phyloP scores from a whole-genome alignment of 2,888 invertebrate species.

The Leucophenga maculata region DNA sequence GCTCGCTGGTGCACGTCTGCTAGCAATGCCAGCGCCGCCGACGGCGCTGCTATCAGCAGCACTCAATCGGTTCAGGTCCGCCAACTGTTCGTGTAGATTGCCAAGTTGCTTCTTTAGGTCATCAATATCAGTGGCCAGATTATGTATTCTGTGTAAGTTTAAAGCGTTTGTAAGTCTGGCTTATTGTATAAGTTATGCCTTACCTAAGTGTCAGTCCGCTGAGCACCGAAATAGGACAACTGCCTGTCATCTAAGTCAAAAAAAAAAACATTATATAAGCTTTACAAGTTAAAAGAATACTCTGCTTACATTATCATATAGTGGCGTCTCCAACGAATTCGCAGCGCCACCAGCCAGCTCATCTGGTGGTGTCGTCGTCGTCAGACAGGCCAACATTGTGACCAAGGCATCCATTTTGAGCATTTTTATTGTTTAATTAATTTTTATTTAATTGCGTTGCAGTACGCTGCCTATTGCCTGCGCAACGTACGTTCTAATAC shows the following conservation, averaged over 20 bases:
- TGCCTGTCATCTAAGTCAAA: constrained; percentile 34
- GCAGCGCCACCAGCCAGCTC: constrained; percentile 36
- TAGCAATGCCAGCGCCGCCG: background rate
- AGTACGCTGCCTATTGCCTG: background rate
- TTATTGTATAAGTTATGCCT: background rate
- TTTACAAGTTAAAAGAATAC: background rate
- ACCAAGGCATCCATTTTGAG: constrained; percentile 54
- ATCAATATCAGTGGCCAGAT: constrained; percentile 40
- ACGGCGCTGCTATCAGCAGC: background rate
- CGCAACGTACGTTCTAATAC: too few relatives aligned
- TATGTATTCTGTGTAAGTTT: constrained; percentile 36
- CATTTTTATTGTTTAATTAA: constrained; percentile 28
- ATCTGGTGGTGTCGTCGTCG: constrained; percentile 53
- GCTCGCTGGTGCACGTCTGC: background rate
- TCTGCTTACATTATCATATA: constrained; percentile 30
- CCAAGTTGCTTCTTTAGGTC: constrained; percentile 44
- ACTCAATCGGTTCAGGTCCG: constrained; percentile 41
- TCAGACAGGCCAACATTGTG: constrained; percentile 56
- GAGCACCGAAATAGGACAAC: constrained; percentile 42
- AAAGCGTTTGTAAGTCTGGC: background rate
- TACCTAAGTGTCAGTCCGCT: constrained; percentile 43
- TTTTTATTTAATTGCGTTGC: background rate
- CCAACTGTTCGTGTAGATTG: constrained; percentile 51
- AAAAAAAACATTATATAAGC: background rate
- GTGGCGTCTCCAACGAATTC: constrained; percentile 25